These are phyloP conservation scores for Ischnus inquisitorius DNA, from an alignment of 2,888 invertebrate genomes.

Conservation along the genomic window DNA sequence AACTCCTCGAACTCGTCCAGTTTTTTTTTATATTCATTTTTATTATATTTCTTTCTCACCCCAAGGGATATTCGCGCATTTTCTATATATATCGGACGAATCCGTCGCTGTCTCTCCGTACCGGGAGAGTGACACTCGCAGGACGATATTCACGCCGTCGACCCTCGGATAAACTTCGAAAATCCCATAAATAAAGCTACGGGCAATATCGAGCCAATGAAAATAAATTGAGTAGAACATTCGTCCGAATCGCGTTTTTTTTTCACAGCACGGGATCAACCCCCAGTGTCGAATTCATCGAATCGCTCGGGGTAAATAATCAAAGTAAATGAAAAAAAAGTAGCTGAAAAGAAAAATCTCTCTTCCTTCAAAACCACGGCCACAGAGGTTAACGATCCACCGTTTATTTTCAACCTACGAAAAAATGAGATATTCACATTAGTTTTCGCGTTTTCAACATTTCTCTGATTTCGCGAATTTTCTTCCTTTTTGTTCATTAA, in stretches of 20 bases:
- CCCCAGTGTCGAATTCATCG: no score
- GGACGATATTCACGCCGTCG: slow-evolving; percentile 26
- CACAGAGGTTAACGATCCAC: no score
- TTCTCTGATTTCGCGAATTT: neutral
- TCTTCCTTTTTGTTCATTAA: slow-evolving; percentile 62
- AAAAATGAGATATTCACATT: no score
- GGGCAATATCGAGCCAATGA: neutral
- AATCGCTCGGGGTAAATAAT: no score
- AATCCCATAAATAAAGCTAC: slow-evolving; percentile 58
- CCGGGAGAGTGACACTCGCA: neutral
- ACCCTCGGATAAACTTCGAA: slow-evolving; percentile 19
- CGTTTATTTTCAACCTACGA: no score
- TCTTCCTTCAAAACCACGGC: no score
- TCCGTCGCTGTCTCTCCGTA: neutral
- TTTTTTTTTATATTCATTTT: neutral
- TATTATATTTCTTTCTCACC: slow-evolving; percentile 8
- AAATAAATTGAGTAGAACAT: slow-evolving; percentile 27
- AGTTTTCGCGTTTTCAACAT: no score
- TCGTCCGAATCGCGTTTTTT: slow-evolving; percentile 1
- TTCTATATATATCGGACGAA: slow-evolving; percentile 1
- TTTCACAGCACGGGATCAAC: no score
- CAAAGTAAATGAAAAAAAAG: no score
- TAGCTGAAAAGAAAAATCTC: no score
- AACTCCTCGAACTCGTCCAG: neutral
- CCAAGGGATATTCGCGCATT: slow-evolving; percentile 11